Percentiles rank a stretch among this genome's conserved stretches.
phyloP scores from a whole-genome alignment of 2,888 invertebrate species.

The Megalurothrips usitatus region DNA sequence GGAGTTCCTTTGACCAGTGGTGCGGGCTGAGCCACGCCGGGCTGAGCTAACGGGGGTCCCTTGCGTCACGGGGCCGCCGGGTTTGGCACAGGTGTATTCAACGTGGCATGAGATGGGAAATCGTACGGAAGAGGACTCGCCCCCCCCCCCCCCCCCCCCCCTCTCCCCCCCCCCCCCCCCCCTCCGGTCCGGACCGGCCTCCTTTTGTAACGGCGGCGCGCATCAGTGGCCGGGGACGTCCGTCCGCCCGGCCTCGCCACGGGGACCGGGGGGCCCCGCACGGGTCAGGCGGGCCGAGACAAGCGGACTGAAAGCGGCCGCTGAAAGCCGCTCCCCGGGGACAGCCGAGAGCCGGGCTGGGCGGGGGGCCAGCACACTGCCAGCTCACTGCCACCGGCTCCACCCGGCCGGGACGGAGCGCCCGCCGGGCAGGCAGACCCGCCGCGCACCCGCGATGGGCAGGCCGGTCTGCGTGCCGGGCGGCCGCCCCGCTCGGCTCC shows the following conservation, averaged over 20 bases:
- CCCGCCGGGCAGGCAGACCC: not conserved
- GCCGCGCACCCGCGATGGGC: not conserved
- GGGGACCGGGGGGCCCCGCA: not conserved
- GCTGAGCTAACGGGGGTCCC: conserved; percentile 19
- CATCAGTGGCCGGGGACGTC: not conserved
- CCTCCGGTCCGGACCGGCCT: not conserved
- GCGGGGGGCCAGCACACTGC: not conserved
- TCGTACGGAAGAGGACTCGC: conserved; percentile 42
- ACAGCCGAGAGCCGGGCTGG: not conserved
- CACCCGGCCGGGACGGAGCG: too few relatives aligned
- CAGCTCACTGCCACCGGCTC: too few relatives aligned
- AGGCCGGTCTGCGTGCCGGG: not conserved
- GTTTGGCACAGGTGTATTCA: conserved; percentile 8
- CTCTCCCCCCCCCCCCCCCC: not conserved
- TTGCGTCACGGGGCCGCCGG: not conserved
- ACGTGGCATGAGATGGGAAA: conserved; percentile 43
- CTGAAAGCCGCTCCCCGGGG: not conserved
- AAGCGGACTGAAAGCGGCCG: not conserved
- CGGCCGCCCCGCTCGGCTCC: not conserved
- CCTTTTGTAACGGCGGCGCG: not conserved
- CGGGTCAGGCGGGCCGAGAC: too few relatives aligned
- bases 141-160: conserved; percentile 38
- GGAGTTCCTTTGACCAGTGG: conserved; percentile 18
- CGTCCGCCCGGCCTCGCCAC: not conserved
- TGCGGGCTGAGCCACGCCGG: conserved; percentile 11